Percentiles rank a stretch among this genome's conserved stretches.
Evolutionary conservation across 2,797 vertebrate genomes (phyloP).

Genomic region (Setipinna tenuifilis): DNA sequence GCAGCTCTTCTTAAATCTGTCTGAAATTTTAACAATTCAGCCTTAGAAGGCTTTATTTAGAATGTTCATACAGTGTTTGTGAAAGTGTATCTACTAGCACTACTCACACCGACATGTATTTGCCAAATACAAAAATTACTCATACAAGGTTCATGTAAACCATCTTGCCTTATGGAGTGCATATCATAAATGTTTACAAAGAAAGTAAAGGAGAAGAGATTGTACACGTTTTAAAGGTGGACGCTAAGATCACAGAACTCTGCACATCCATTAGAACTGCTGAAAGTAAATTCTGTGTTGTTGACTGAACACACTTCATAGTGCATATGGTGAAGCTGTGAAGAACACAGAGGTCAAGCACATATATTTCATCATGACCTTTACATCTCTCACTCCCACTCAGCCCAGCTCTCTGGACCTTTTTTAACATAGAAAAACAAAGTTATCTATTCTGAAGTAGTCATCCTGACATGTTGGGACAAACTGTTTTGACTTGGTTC

Average conservation of each 20-base stretch:
- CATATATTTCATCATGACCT: not conserved
- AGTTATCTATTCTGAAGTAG: not conserved
- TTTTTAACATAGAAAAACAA: not conserved
- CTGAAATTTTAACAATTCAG: not conserved
- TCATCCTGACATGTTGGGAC: not conserved
- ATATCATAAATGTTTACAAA: not conserved
- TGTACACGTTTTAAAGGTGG: not conserved
- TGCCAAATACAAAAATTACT: not conserved
- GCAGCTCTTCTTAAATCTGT: not conserved
- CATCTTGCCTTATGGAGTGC: not conserved
- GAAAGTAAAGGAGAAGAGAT: not conserved
- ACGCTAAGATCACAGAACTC: not conserved
- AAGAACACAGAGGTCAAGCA: not conserved
- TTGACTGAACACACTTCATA: not conserved
- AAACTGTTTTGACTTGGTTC: not conserved
- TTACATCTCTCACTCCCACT: not conserved
- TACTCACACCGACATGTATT: not conserved
- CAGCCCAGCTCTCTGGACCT: not conserved
- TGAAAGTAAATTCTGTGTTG: not conserved
- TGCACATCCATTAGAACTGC: not conserved
- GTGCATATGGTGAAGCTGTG: not conserved
- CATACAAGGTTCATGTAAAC: not conserved
- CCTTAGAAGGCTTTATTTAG: not conserved
- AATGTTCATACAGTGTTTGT: not conserved
- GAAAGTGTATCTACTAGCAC: not conserved